These are phyloP conservation scores for Macroteleia sp. DNA, from an alignment of 2,888 invertebrate species.

Conservation along the genomic window DNA sequence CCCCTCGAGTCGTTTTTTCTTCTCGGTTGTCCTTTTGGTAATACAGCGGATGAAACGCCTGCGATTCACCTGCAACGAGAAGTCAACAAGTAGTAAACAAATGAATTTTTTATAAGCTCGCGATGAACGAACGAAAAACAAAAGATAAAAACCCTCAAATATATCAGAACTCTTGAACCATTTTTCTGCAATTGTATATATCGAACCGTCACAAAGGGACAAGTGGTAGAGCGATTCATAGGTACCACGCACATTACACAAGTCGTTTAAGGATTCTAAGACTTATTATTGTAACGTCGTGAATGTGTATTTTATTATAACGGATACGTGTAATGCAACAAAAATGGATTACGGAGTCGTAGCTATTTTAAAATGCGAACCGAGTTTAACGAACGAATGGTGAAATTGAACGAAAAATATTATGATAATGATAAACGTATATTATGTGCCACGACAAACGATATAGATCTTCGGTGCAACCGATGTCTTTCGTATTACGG, in stretches of 20 bases:
- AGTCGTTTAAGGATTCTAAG: constrained; percentile 70
- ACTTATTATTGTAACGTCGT: constrained; percentile 75
- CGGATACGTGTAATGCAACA: constrained; percentile 68
- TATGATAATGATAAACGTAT: constrained; percentile 46
- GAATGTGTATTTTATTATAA: constrained; percentile 82
- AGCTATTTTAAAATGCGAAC: constrained; percentile 63
- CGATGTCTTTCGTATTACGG: constrained; percentile 49
- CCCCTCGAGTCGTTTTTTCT: too few relatives aligned
- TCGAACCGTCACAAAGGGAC: constrained; percentile 57
- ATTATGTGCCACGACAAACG: constrained; percentile 69
- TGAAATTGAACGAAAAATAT: constrained; percentile 56
- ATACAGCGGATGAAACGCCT: background rate
- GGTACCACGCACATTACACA: constrained; percentile 71
- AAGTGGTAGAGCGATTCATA: constrained; percentile 69
- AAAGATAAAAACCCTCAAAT: constrained; percentile 49
- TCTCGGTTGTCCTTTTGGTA: constrained; percentile 25
- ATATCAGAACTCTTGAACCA: constrained; percentile 69
- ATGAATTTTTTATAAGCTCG: constrained; percentile 61
- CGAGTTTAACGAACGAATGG: constrained; percentile 60
- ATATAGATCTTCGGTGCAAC: constrained; percentile 42
- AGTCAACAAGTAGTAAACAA: constrained; percentile 29
- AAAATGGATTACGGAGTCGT: constrained; percentile 63
- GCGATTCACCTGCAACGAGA: constrained; percentile 2
- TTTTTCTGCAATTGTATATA: constrained; percentile 73
- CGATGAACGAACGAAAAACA: constrained; percentile 41